These are phyloP conservation scores for Gadus chalcogrammus DNA, from an alignment of 2,113 vertebrate species.

Conservation along the genomic window DNA sequence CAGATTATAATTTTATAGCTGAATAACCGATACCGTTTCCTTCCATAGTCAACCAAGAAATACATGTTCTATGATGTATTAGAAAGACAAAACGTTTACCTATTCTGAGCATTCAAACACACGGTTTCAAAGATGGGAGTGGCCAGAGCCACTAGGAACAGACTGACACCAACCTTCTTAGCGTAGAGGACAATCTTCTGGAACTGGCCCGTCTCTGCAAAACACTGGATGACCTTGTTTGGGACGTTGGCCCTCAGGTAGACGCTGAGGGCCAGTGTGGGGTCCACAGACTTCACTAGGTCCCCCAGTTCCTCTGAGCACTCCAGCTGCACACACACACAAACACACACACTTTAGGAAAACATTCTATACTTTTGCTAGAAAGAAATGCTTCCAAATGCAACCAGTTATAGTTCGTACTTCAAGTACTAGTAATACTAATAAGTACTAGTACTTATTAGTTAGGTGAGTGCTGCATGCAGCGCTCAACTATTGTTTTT, in stretches of 20 bases:
- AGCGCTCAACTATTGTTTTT: too few relatives aligned
- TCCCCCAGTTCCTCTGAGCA: slow-evolving; percentile 98
- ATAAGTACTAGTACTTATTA: too few relatives aligned
- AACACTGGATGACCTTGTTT: slow-evolving; percentile 99
- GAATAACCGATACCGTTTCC: background rate
- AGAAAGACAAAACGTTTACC: too few relatives aligned
- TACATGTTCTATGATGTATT: too few relatives aligned
- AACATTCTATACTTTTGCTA: too few relatives aligned
- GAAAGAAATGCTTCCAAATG: too few relatives aligned
- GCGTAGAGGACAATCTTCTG: slow-evolving; percentile 99
- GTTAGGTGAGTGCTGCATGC: too few relatives aligned
- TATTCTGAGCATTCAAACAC: too few relatives aligned
- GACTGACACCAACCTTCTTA: slow-evolving; percentile 82
- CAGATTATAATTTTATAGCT: background rate
- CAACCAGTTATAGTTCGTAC: too few relatives aligned
- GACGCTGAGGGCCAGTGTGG: slow-evolving; percentile 94
- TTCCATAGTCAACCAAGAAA: background rate
- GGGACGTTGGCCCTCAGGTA: slow-evolving; percentile 96
- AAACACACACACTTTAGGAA: background rate
- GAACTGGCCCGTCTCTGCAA: slow-evolving; percentile 98
- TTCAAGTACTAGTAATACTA: too few relatives aligned
- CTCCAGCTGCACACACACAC: slow-evolving; percentile 80
- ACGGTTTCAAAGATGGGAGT: background rate
- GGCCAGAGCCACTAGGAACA: too few relatives aligned
- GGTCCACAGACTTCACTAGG: slow-evolving; percentile 96